phyloP scores from a whole-genome alignment of 2,113 vertebrate species.

The Calonectris borealis region DNA sequence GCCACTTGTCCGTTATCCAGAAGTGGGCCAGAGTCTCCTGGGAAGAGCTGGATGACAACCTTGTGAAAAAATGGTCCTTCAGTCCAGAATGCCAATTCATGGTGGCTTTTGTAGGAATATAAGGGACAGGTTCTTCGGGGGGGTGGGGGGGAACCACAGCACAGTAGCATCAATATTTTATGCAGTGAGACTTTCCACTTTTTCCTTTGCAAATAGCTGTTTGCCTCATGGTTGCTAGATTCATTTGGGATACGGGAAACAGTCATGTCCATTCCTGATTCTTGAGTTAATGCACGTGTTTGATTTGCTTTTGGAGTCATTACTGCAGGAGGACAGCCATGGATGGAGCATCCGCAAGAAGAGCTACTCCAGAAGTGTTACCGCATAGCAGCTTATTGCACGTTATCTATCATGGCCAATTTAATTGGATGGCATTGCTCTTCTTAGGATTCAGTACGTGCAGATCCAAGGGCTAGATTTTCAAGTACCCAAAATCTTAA shows the following conservation, averaged over 20 bases:
- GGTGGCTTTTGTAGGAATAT: neutral
- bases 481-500: neutral
- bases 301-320: neutral
- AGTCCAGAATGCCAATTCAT: neutral
- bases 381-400: neutral
- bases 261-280: neutral
- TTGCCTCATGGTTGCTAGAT: neutral
- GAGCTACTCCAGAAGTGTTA: neutral
- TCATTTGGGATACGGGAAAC: neutral
- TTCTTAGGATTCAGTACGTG: neutral
- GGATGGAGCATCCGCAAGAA: neutral
- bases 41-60: neutral
- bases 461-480: neutral
- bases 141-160: fast-evolving
- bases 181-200: neutral
- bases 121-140: neutral
- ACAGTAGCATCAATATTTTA: neutral
- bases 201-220: neutral
- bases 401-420: fast-evolving
- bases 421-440: neutral
- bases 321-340: neutral
- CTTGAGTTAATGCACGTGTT: neutral
- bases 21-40: neutral
- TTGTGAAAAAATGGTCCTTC: neutral
- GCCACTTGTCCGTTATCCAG: neutral